Conservation (phyloP, 2,797 vertebrate species). For the Spinibarbus caldwelli region DNA sequence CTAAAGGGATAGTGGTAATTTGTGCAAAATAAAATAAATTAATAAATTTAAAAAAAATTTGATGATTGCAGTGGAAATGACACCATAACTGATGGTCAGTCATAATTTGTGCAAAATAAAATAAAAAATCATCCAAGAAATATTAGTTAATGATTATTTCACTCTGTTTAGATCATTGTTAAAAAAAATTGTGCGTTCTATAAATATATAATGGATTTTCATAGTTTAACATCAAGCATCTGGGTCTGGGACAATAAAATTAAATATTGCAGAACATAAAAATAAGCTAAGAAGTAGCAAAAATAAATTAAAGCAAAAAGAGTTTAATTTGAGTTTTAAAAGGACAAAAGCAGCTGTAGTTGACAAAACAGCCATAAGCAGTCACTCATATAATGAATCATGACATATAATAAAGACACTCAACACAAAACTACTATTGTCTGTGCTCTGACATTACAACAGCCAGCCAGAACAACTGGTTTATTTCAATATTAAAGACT, state of each 20-base stretch:
- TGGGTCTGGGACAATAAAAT: not conserved
- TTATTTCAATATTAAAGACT: slow-evolving; percentile 40
- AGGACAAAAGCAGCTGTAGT: not conserved
- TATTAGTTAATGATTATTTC: not conserved
- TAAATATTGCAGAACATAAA: not conserved
- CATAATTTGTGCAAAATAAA: not conserved
- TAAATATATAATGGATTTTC: no score
- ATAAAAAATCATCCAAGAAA: not conserved
- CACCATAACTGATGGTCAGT: not conserved
- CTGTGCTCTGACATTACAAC: not conserved
- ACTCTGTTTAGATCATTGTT: not conserved
- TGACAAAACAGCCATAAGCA: not conserved
- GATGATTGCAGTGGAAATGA: not conserved
- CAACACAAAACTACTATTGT: not conserved
- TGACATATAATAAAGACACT: not conserved
- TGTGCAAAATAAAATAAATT: no score
- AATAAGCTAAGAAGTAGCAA: not conserved
- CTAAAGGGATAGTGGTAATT: not conserved
- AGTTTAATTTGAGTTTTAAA: not conserved
- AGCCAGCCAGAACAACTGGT: slow-evolving; percentile 40
- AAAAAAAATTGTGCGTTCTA: no score
- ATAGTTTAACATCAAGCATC: not conserved
- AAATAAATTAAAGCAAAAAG: not conserved
- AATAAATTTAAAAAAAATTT: not conserved
- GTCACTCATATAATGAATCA: not conserved